Evolutionary conservation across 2,888 invertebrate genomes (phyloP), one percentile per base, ranked within the genome.

Genomic region (Nomada fucata): DNA sequence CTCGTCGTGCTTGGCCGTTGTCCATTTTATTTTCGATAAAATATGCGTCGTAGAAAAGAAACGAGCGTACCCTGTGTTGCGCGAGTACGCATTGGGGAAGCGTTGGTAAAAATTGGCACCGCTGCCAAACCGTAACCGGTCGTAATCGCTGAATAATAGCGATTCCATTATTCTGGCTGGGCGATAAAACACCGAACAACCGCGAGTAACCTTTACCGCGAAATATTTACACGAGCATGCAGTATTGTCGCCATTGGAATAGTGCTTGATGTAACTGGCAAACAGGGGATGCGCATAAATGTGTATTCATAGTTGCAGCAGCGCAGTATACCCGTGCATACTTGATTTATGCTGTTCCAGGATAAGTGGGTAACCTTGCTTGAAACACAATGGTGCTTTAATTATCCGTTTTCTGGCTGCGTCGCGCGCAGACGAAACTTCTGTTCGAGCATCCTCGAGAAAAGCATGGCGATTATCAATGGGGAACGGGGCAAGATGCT

Each of bases 1-100:
- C 63, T 42, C 73, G 29, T 1, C 26, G 69, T 63, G n/a, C 44
- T 86, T 87, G 87, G 87, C 86, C 55, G 55, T 44, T 64, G 42
- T 87, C 88, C 87, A 87, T 82, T 86, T 88, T 88, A 82, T 80
- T 86, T 77, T 61, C 75, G 73, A 84, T 84, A 86, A 79, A 77
- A 86, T 83, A 82, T 83, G 78, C 85, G 68, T 50, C 59, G 63
- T 57, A 50, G 47, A 74, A 70, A 72, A 77, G 81, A 36, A 80
- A 82, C 71, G 42, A 68, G 64, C 68, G 65, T 71, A 78, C 47
- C 55, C 29, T 55, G 76, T 15, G 36, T 36, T 55, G 67, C 57
- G 63, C 60, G 70, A 71, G 29, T 29, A 70, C 67, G 75, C 75
- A 68, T 78, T 76, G 68, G 64, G 50, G 50, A 61, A 71, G 69